phyloP scores from a whole-genome alignment of 2,888 invertebrate genomes.

The Caenorhabditis virilis region DNA sequence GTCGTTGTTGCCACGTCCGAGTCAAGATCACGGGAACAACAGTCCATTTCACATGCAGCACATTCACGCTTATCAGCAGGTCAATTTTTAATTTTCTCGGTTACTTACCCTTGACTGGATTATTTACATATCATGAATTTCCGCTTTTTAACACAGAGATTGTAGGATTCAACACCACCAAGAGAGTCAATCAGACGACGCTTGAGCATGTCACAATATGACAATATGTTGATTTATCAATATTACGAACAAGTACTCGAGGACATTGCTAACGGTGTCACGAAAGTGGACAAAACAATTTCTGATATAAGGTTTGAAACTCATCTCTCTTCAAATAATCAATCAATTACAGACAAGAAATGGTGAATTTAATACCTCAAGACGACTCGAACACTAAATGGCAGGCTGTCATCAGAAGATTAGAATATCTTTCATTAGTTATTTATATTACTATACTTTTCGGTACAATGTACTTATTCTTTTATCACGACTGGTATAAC shows the following conservation, averaged over 20 bases:
- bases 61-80: slow-evolving; percentile 40
- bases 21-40: slow-evolving; percentile 16
- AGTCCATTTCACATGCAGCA: slow-evolving; percentile 45
- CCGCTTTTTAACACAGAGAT: slow-evolving; percentile 18
- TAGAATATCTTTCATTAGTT: slow-evolving; percentile 64
- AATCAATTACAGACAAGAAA: slow-evolving; percentile 52
- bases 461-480: slow-evolving; percentile 64
- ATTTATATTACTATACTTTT: slow-evolving; percentile 64
- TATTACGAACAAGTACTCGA: slow-evolving; percentile 65
- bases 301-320: slow-evolving; percentile 52
- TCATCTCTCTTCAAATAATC: neutral
- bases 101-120: neutral
- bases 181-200: slow-evolving; percentile 50
- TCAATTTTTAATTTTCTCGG: slow-evolving; percentile 1
- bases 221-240: slow-evolving; percentile 64
- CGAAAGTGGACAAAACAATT: slow-evolving; percentile 55
- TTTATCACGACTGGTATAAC: slow-evolving; percentile 65
- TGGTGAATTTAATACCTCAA: slow-evolving; percentile 56
- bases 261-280: slow-evolving; percentile 54
- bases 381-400: slow-evolving; percentile 61
- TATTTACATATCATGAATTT: neutral
- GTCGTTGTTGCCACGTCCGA: slow-evolving; percentile 35
- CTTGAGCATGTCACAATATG: slow-evolving; percentile 63
- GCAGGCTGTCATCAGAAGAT: slow-evolving; percentile 62
- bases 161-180: slow-evolving; percentile 32